phyloP scores from a whole-genome alignment of 2,113 vertebrate species.

The Coryphaenoides rupestris region DNA sequence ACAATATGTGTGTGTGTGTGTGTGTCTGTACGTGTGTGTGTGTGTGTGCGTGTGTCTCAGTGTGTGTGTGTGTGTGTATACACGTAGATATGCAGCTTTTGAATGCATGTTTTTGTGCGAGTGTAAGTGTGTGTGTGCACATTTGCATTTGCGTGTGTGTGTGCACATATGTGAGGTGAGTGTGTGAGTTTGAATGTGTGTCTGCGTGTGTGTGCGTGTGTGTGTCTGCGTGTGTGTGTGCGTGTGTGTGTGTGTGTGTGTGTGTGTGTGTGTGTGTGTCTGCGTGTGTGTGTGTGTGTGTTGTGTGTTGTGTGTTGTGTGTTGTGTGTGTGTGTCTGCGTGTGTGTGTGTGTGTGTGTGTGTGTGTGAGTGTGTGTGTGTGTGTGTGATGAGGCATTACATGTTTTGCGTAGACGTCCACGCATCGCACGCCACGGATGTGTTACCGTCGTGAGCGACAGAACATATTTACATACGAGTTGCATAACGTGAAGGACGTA shows the following conservation, averaged over 20 bases:
- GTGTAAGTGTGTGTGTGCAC: too few relatives aligned
- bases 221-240: neutral
- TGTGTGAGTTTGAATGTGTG: slow-evolving; percentile 8
- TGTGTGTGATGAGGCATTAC: slow-evolving; percentile 10
- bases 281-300: slow-evolving; percentile 3
- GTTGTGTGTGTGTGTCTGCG: neutral
- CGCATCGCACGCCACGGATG: neutral
- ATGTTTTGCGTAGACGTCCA: neutral
- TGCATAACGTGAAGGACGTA: slow-evolving; percentile 30
- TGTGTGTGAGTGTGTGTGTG: slow-evolving; percentile 17
- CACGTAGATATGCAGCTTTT: neutral
- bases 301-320: slow-evolving; percentile 4
- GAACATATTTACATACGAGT: neutral
- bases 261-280: slow-evolving; percentile 8
- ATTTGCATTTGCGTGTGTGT: neutral
- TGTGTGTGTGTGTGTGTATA: neutral
- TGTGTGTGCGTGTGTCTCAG: neutral
- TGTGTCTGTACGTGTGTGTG: neutral
- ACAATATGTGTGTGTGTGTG: slow-evolving; percentile 27
- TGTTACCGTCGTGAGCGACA: slow-evolving; percentile 13
- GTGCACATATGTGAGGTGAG: neutral
- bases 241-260: slow-evolving; percentile 30
- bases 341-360: slow-evolving; percentile 17
- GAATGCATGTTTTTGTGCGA: too few relatives aligned
- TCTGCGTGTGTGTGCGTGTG: neutral